Evolutionary conservation across 2,113 vertebrate genomes (phyloP).

Genomic region (Sylvietta virens): DNA sequence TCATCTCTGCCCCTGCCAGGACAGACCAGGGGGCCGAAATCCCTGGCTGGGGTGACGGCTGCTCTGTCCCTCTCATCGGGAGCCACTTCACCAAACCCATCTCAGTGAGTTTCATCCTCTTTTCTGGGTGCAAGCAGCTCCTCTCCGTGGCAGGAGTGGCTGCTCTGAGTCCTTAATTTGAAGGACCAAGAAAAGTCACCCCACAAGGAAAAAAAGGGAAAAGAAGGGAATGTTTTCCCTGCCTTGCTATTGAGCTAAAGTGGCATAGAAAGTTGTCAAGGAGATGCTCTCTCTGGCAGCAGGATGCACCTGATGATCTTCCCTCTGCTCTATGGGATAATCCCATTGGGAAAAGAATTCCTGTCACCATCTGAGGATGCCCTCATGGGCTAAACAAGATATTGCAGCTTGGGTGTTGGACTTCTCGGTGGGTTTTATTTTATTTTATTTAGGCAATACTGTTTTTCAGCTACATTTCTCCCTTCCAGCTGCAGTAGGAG

Average conservation of each 20-base stretch:
- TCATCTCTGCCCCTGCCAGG: not conserved
- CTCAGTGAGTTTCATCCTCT: not conserved
- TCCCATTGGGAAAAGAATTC: not conserved
- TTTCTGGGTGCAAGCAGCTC: not conserved
- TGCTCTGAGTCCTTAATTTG: not conserved
- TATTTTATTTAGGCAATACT: not conserved
- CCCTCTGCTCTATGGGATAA: not conserved
- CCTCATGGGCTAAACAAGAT: not conserved
- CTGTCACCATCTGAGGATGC: not conserved
- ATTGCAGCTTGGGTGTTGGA: not conserved
- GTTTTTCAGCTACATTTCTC: not conserved
- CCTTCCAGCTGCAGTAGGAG: not conserved
- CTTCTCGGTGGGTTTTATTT: not conserved
- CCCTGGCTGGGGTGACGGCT: accelerated
- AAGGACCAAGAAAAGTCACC: not conserved
- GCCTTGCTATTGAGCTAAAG: not conserved
- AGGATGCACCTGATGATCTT: not conserved
- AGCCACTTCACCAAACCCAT: not conserved
- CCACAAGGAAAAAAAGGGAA: not conserved
- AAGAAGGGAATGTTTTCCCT: not conserved
- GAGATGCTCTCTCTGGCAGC: not conserved
- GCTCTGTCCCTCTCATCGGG: not conserved
- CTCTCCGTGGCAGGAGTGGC: not conserved
- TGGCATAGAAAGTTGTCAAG: not conserved
- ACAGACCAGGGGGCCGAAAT: not conserved